phyloP scores from a whole-genome alignment of 2,113 vertebrate species.

The Hippocampus comes region DNA sequence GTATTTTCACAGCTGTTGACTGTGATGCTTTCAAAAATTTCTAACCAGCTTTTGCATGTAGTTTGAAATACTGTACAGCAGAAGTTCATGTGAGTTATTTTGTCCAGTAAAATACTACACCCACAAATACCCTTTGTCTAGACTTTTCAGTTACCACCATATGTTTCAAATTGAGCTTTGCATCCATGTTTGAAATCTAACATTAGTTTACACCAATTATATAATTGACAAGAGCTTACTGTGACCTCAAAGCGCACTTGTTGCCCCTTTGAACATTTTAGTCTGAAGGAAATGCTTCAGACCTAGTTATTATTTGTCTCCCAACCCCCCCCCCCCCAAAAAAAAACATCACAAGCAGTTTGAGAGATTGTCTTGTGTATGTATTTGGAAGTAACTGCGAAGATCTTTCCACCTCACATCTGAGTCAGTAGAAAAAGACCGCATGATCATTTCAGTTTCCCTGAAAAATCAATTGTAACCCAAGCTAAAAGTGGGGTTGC shows the following conservation, averaged over 20 bases:
- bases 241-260: constrained; percentile 56
- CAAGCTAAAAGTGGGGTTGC: constrained; percentile 52
- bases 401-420: constrained; percentile 67
- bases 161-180: constrained; percentile 55
- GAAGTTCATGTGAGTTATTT: constrained; percentile 56
- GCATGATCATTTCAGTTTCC: constrained; percentile 64
- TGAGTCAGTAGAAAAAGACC: constrained; percentile 67
- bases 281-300: constrained; percentile 32
- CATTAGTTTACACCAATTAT: constrained; percentile 27
- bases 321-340: no score
- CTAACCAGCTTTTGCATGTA: constrained; percentile 58
- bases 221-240: constrained; percentile 30
- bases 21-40: constrained; percentile 71
- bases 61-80: constrained; percentile 47
- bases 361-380: constrained; percentile 45
- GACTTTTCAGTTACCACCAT: constrained; percentile 41
- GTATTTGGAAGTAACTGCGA: constrained; percentile 54
- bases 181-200: constrained; percentile 50
- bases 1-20: constrained; percentile 59
- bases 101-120: constrained; percentile 57
- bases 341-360: constrained; percentile 45
- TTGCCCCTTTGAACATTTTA: constrained; percentile 41
- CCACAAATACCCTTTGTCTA: constrained; percentile 55
- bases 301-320: constrained; percentile 26
- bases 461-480: constrained; percentile 59